phyloP scores from a whole-genome alignment of 2,888 invertebrate species.

The Thereva nobilitata region DNA sequence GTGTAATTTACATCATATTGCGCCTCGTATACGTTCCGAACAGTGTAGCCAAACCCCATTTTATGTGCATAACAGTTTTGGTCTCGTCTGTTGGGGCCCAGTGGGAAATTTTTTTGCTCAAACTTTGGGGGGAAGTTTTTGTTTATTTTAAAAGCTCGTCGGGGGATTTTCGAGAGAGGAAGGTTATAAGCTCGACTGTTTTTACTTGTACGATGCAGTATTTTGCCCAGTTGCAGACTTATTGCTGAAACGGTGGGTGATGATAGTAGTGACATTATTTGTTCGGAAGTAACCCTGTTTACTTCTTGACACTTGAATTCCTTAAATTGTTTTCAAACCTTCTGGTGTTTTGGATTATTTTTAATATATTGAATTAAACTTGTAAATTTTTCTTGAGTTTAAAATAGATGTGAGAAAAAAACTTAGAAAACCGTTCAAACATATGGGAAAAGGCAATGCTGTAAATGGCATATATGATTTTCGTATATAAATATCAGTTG shows the following conservation, averaged over 20 bases:
- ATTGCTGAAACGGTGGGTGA: slow-evolving; percentile 16
- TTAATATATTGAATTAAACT: slow-evolving; percentile 13
- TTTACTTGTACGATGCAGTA: slow-evolving; percentile 21
- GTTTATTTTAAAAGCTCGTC: no score
- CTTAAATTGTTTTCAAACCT: slow-evolving; percentile 17
- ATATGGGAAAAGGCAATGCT: slow-evolving; percentile 18
- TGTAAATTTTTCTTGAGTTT: slow-evolving; percentile 11
- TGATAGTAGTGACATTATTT: neutral
- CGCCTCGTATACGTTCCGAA: no score
- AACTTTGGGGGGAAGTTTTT: no score
- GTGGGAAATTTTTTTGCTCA: no score
- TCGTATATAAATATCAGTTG: slow-evolving; percentile 26
- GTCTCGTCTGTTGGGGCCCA: no score
- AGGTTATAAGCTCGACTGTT: no score
- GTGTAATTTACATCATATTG: no score
- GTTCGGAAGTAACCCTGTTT: slow-evolving; percentile 12
- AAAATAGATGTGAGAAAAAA: slow-evolving; percentile 16
- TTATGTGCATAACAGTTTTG: no score
- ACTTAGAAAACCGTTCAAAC: slow-evolving; percentile 20
- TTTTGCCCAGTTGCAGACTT: slow-evolving; percentile 33
- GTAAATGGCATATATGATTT: slow-evolving; percentile 15
- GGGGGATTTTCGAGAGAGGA: no score
- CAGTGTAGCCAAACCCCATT: no score
- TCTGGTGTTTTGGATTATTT: slow-evolving; percentile 24
- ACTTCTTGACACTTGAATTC: slow-evolving; percentile 19